Percentiles rank a stretch among this genome's conserved stretches.
Conservation (phyloP, 2,797 vertebrate genomes). For the Acanthornis magna region DNA sequence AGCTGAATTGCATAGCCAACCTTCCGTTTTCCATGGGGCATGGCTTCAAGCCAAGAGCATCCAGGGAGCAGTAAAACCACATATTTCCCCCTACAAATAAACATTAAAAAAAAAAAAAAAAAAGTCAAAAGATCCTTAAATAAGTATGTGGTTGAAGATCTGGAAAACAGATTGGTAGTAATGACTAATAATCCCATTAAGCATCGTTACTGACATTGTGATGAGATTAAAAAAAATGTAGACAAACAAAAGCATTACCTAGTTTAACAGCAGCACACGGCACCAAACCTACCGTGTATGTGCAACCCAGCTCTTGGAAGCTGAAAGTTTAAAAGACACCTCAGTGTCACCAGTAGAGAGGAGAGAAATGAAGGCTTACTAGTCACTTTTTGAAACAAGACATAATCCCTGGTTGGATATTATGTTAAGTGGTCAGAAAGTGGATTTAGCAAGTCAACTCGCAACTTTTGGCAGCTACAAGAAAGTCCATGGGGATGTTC, state of each 20-base stretch:
- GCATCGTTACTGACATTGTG: not conserved
- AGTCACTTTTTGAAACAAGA: not conserved
- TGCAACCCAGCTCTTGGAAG: not conserved
- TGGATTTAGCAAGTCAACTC: not conserved
- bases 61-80: not conserved
- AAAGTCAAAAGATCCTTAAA: not conserved
- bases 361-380: not conserved
- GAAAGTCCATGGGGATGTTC: not conserved
- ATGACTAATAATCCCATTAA: not conserved
- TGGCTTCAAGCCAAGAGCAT: not conserved
- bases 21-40: not conserved
- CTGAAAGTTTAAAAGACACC: not conserved
- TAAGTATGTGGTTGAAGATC: not conserved
- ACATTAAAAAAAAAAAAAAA: not conserved
- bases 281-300: rapidly evolving
- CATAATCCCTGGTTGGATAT: not conserved
- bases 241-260: rapidly evolving
- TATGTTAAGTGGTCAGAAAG: not conserved
- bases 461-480: not conserved
- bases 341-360: not conserved
- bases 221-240: not conserved
- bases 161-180: not conserved
- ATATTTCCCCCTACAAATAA: not conserved
- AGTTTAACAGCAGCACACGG: not conserved
- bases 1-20: not conserved